Evolutionary conservation across 2,888 invertebrate species (phyloP), one percentile per base, ranked within the genome.

Genomic region (Ellobium chinense): DNA sequence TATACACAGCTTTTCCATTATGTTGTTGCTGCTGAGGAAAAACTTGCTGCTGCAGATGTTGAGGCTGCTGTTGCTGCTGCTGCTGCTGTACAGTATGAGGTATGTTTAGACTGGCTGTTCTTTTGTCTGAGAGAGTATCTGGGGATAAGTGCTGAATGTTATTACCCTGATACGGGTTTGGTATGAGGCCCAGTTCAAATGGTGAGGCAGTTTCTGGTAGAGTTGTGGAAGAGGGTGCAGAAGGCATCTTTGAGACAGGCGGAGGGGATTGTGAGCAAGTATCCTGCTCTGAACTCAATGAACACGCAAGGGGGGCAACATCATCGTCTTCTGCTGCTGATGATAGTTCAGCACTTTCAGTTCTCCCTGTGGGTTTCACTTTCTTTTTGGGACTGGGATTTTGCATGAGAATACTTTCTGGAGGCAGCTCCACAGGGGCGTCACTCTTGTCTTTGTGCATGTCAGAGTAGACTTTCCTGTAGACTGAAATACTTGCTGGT

Each of bases 401-500:
- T 24, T 66, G 54, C 4, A 36, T 31, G 4, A 69, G 12, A 37
- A 78, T 29, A 36, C 18, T 34, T 21, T 68, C 58, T 1, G 77
- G 77, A 7, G 77, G 77, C 36, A 78, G 37, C 29, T 34, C 77
- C 24, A 78, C 69, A 2, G 77, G 77, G 1, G 68, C 31, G 1
- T 68, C 46, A 7, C 36, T 70, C 36, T 78, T 69, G 27, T 60
- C 80, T 58, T 66, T 80, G 39, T 80, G 68, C 73, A 80, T 74
- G 27, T 74, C 74, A 31, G 74, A 46, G 37, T 39, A 68, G 9
- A 68, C 74, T 74, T 80, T 80, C 2, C 80, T 31, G 39, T 80
- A 80, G 0, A 80, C 68, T 12, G 74, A 80, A 29, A 80, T 65
- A 62, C 80, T 74, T 5, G 74, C 80, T 18, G 80, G 74, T 24